Conservation (phyloP, 1,140 invertebrate genomes). For the Zaprionus capensis region DNA sequence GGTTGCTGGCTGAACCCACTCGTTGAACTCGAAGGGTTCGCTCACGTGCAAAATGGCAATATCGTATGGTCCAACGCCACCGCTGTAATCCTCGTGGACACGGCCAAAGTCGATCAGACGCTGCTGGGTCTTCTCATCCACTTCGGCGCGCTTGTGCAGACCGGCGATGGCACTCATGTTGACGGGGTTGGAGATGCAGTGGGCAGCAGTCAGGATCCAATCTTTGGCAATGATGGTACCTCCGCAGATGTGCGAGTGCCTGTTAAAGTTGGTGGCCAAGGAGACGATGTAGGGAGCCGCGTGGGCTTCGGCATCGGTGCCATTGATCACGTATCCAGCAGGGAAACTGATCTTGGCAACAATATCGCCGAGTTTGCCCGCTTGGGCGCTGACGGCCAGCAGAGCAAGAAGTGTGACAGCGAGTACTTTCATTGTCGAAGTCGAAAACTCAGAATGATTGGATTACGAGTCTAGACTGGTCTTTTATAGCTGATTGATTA, state of each 20-base stretch:
- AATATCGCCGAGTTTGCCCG: conserved; percentile 41
- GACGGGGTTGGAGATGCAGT: conserved; percentile 59
- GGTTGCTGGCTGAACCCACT: conserved; percentile 85
- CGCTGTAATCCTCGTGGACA: conserved; percentile 85
- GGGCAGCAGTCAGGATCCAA: conserved; percentile 77
- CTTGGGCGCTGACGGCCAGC: conserved; percentile 57
- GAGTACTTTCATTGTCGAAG: conserved; percentile 70
- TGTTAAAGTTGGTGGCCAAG: conserved; percentile 43
- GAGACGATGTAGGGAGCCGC: conserved; percentile 81
- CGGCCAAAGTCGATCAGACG: conserved; percentile 78
- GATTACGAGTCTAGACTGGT: neutral
- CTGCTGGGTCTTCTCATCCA: conserved; percentile 85
- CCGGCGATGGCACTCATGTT: conserved; percentile 75
- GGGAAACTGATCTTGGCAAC: conserved; percentile 67
- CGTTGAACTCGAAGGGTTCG: conserved; percentile 85
- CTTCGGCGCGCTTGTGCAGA: conserved; percentile 59
- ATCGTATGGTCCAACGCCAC: conserved; percentile 86
- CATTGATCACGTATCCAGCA: conserved; percentile 78
- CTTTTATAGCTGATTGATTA: conserved; percentile 50
- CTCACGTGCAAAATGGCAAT: conserved; percentile 87
- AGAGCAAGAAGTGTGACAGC: conserved; percentile 57
- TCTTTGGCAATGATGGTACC: conserved; percentile 70
- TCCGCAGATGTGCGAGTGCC: conserved; percentile 76
- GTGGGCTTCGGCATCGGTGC: conserved; percentile 70
- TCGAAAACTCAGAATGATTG: conserved; percentile 18